phyloP scores from a whole-genome alignment of 2,888 invertebrate species.

The Melanargia galathea region DNA sequence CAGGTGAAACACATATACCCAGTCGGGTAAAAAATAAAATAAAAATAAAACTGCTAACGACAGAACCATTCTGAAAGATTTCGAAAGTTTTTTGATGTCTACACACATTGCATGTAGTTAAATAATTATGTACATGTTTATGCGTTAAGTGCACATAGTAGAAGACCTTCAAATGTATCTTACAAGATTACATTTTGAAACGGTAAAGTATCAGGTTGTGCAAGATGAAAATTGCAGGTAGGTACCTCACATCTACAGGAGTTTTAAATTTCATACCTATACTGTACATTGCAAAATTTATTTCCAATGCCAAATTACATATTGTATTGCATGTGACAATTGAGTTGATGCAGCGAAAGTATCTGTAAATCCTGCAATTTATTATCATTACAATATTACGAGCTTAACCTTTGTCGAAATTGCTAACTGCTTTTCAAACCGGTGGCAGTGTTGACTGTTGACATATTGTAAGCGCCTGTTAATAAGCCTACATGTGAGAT shows the following conservation, averaged over 20 bases:
- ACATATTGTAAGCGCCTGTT: not conserved
- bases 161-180: constrained; percentile 7
- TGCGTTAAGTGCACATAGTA: not conserved
- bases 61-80: not conserved
- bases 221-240: not conserved
- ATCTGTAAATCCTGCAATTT: constrained; percentile 3
- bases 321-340: not conserved
- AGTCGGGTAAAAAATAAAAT: no score
- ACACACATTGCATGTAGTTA: not conserved
- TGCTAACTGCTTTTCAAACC: not conserved
- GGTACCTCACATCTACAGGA: not conserved
- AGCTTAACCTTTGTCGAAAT: not conserved
- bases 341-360: constrained; percentile 11
- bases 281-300: not conserved
- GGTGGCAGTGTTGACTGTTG: not conserved
- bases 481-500: not conserved
- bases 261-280: not conserved
- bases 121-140: no score
- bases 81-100: not conserved
- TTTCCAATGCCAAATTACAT: constrained; percentile 15
- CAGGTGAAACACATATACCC: no score
- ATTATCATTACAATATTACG: constrained; percentile 2
- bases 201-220: constrained; percentile 1
- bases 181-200: constrained; percentile 10
- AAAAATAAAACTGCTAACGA: not conserved